Percentiles rank a stretch among this genome's conserved stretches.
Conservation (phyloP, 2,797 vertebrate genomes). For the Halcyon badia region DNA sequence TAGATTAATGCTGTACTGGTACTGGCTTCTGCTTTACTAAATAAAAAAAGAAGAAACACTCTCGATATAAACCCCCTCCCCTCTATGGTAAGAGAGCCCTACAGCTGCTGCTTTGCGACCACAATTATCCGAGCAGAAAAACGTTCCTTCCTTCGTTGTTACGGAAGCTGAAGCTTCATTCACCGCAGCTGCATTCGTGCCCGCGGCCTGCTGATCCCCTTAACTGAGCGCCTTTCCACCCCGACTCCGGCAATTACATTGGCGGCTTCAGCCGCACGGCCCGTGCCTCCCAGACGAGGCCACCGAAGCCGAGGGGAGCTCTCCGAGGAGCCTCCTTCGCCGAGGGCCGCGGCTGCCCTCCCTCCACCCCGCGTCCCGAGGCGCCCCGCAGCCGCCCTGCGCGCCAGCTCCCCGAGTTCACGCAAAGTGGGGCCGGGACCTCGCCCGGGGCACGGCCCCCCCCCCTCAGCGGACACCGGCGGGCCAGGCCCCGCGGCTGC, state of each 20-base stretch:
- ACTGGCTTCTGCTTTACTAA: neutral
- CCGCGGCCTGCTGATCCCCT: neutral
- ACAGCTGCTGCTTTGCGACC: neutral
- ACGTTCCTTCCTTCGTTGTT: rapidly evolving
- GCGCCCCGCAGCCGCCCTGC: neutral
- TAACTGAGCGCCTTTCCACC: rapidly evolving
- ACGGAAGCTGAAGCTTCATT: neutral
- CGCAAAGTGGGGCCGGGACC: rapidly evolving
- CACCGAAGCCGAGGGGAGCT: no score
- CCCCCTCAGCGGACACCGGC: rapidly evolving
- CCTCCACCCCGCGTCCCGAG: neutral
- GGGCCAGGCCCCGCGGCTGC: neutral
- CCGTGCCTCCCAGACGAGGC: neutral
- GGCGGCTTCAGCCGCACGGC: rapidly evolving
- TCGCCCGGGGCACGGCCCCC: neutral
- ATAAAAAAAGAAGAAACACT: rapidly evolving
- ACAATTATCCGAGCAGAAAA: rapidly evolving
- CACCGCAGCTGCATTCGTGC: rapidly evolving
- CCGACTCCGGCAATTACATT: rapidly evolving
- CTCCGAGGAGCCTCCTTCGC: rapidly evolving
- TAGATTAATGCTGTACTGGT: neutral
- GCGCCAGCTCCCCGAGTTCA: no score
- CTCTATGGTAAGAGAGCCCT: rapidly evolving
- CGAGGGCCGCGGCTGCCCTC: no score
- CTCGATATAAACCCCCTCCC: neutral